Evolutionary conservation across 2,113 vertebrate genomes (phyloP).

Genomic region (Eonycteris spelaea): DNA sequence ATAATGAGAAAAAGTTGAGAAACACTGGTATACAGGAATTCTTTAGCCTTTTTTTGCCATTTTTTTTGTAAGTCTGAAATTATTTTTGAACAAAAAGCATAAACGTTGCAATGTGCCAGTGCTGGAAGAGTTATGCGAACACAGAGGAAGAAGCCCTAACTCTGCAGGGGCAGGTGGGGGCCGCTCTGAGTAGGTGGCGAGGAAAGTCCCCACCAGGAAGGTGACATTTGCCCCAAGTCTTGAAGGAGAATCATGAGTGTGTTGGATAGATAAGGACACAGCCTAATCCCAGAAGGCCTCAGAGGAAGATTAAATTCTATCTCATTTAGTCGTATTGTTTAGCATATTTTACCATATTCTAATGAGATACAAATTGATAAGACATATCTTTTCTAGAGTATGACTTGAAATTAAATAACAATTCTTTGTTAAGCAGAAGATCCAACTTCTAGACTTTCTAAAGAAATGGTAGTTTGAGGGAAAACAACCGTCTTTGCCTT

Average conservation of each 20-base stretch:
- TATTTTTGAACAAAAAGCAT: background rate
- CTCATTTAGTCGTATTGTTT: constrained; percentile 51
- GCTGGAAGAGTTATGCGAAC: background rate
- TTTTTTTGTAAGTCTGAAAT: constrained; percentile 29
- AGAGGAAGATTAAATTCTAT: constrained; percentile 54
- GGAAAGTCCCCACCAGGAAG: background rate
- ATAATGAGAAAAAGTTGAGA: constrained; percentile 10
- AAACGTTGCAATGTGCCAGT: accelerated
- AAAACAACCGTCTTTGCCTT: background rate
- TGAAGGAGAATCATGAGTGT: constrained; percentile 44
- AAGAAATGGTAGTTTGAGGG: background rate
- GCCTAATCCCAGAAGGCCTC: constrained; percentile 38
- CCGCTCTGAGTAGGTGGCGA: background rate
- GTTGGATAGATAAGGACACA: constrained; percentile 56
- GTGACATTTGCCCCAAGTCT: constrained; percentile 27
- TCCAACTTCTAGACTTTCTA: constrained; percentile 29
- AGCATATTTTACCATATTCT: constrained; percentile 73
- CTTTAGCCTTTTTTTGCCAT: background rate
- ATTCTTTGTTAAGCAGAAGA: constrained; percentile 35
- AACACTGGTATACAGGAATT: background rate
- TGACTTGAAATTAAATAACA: constrained; percentile 1
- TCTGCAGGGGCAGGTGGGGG: background rate
- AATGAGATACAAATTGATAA: constrained; percentile 67
- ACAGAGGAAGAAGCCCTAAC: background rate
- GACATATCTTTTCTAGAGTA: constrained; percentile 32